These are phyloP conservation scores for Dasysyrphus albostriatus DNA, from an alignment of 2,888 invertebrate genomes.

Conservation along the genomic window DNA sequence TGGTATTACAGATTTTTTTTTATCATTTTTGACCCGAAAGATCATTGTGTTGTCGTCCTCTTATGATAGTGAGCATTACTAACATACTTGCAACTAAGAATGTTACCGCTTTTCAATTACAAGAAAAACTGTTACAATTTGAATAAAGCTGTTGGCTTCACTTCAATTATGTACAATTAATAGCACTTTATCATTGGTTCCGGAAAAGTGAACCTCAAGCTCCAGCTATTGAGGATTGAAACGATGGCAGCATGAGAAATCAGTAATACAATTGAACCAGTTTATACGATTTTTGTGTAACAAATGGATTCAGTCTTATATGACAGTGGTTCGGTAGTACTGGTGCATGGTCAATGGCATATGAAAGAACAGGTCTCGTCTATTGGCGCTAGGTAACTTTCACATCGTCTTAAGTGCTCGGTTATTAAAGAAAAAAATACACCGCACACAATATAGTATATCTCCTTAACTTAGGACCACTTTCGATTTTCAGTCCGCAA, in stretches of 20 bases:
- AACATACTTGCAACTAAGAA: not conserved
- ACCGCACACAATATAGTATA: conserved; percentile 19
- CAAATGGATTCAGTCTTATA: conserved; percentile 27
- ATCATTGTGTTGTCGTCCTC: too few relatives aligned
- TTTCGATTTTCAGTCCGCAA: conserved; percentile 59
- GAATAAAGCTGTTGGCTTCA: not conserved
- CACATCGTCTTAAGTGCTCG: conserved; percentile 53
- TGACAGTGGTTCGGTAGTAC: conserved; percentile 16
- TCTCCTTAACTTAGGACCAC: conserved; percentile 50
- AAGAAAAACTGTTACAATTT: not conserved
- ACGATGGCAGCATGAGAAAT: not conserved
- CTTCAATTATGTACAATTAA: conserved; percentile 10
- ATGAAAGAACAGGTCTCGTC: conserved; percentile 56
- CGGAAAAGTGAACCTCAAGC: conserved; percentile 31
- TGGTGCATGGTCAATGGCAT: conserved; percentile 63
- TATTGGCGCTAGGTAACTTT: conserved; percentile 62
- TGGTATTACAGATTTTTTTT: too few relatives aligned
- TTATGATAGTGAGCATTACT: not conserved
- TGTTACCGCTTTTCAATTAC: not conserved
- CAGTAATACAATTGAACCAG: conserved; percentile 41
- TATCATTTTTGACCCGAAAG: too few relatives aligned
- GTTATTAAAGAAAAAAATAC: not conserved
- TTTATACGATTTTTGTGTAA: conserved; percentile 32
- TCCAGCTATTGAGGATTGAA: not conserved
- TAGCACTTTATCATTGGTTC: conserved; percentile 17